Base-by-base conservation (phyloP, 2,113 vertebrate species). In the Tyto alba region DNA sequence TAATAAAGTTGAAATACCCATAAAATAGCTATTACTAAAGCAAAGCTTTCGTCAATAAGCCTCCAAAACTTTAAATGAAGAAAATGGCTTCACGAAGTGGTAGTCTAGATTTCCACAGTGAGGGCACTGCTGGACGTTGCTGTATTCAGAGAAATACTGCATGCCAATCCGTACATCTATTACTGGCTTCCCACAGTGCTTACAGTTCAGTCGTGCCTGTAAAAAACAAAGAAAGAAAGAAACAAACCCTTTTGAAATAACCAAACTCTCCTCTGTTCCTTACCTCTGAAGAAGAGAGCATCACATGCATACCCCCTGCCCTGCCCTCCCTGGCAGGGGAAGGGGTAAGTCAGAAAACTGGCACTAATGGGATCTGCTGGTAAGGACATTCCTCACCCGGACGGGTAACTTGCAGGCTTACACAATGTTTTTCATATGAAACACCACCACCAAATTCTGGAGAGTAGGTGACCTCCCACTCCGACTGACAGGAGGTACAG, bases 71-170 rank as follows among this genome's bases (percentile, higher is more conserved):
- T 99, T 99, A 98, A 98, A 99, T 91, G 99, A 99, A 96, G 99
- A 99, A 98, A 99, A 99, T 92, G 99, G 99, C 98, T 99, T 99
- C 97, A 99, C 99, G 78, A 99, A 99, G 97, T 99, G 99, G 98
- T 99, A 99, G 99, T 99, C 99, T 98, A 99, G 98, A 97, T 99
- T 99, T 92, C 99, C 99, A 91, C 99, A 99, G 98, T 99, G 99
- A 59, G 99, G 99, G 95, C 99, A 99, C 97, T 99, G 99, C 98
- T 99, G 99, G 93, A 99, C 99, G 41, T 99, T 99, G 98, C 99
- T 99, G 98, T 99, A 99, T 96, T 99, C 99, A 1, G 99, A 99
- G 98, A 99, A 99, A 98, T 99, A 99, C 98, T 99, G 99, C 99
- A 99, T 99, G 72, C 99, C 99, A 25, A 99, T 98, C 66, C 99